Percentiles rank a stretch among this genome's conserved stretches.
Conservation (phyloP, 1,140 invertebrate genomes). For the Oryzaephilus surinamensis region DNA sequence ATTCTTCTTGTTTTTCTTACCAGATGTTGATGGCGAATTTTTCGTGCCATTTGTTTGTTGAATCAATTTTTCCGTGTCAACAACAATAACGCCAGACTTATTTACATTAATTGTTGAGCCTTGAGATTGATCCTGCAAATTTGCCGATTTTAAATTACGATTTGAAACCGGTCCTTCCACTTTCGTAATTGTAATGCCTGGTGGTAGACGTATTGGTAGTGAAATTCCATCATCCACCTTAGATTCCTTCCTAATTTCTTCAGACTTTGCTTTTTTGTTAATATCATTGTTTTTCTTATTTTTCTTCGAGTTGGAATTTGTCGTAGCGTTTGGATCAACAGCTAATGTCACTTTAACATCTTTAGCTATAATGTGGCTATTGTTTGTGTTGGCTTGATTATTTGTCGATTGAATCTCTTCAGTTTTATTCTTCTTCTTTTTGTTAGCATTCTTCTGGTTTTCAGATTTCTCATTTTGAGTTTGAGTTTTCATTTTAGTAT, state of each 20-base stretch:
- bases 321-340: constrained; percentile 3
- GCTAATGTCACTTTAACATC: constrained; percentile 18
- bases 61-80: constrained; percentile 50
- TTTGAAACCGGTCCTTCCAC: constrained; percentile 49
- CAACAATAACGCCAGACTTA: constrained; percentile 51
- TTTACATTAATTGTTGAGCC: constrained; percentile 31
- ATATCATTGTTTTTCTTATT: constrained; percentile 1
- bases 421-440: constrained; percentile 42
- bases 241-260: constrained; percentile 10
- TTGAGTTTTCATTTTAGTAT: constrained; percentile 9
- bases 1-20: constrained; percentile 53
- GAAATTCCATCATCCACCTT: constrained; percentile 10
- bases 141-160: constrained; percentile 37
- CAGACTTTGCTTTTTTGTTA: constrained; percentile 7
- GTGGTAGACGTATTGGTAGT: constrained; percentile 51
- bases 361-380: constrained; percentile 17
- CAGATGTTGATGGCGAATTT: constrained; percentile 24
- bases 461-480: not conserved
- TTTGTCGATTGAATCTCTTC: constrained; percentile 14
- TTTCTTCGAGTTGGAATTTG: constrained; percentile 3
- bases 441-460: constrained; percentile 12
- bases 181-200: constrained; percentile 70
- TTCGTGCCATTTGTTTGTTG: constrained; percentile 13
- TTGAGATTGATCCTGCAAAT: constrained; percentile 33
- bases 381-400: too few relatives aligned